Base-by-base conservation (phyloP, 2,797 vertebrate genomes). In the Tenualosa thibaudeaui region DNA sequence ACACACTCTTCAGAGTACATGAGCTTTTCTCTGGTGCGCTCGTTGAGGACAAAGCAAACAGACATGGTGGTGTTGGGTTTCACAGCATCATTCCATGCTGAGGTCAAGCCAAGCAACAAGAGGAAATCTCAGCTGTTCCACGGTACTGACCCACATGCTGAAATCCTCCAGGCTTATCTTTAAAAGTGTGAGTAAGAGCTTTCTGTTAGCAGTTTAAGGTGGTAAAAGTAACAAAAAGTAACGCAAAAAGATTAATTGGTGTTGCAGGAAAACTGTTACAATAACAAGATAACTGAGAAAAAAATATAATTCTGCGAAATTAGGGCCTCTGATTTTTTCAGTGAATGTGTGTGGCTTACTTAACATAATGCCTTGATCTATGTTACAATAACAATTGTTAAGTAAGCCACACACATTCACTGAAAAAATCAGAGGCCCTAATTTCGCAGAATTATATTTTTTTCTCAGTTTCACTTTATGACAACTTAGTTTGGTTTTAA, bases 81-180 rank as follows among this genome's bases (percentile, higher is more conserved):
- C 71, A 78, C 71, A 78, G 71, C 40, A 43, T 43, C 31, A 12
- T 71, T 71, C 65, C 65, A 71, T 2, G 31, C 15, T 31, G 65
- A 22, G 71, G 40, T 78, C 71, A 71, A 40, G 15, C 17, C 37
- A 22, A 46, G 71, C 71, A 78, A 78, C 71, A 5, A 78, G 71
- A 78, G 71, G 40, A 78, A 78, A 78, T 78, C 71, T 78, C 71
- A 78, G 71, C 71, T 78, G 71, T 22, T 78, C 3, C 65, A 71
- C 65, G 5, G 31, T 17, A 43, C 17, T 78, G 71, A 78, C 71
- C 71, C 71, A 78, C 17, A 78, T 78, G 37, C 71, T 78, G 7
- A 78, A 78, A 46, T 43, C 26, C 71, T 78, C 17, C 37, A 75
- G 15, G 31, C 37, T 17, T 75, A 19, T 22, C 71, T 22, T 40